Conservation (phyloP, 2,797 vertebrate genomes). For the Okamejei kenojei region DNA sequence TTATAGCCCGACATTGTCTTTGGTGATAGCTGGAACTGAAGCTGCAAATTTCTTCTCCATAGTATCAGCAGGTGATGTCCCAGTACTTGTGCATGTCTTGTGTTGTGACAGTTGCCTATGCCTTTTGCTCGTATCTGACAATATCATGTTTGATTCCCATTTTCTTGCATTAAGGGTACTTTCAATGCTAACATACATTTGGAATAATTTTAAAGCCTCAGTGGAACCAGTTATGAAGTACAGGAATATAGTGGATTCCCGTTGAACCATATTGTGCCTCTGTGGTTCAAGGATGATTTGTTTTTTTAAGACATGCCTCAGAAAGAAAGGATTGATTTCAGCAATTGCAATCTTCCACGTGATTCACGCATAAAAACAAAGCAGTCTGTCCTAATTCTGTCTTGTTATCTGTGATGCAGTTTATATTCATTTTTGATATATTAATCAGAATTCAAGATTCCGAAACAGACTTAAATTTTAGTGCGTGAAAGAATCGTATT, state of each 20-base stretch:
- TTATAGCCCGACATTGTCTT: neutral
- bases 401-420: neutral
- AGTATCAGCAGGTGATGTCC: neutral
- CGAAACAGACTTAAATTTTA: neutral
- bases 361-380: neutral
- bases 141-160: neutral
- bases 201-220: neutral
- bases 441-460: neutral
- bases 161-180: neutral
- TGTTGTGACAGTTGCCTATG: neutral
- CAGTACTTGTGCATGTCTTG: neutral
- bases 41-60: neutral
- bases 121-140: no score
- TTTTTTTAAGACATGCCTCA: neutral
- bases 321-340: neutral
- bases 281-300: neutral
- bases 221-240: neutral
- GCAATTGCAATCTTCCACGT: neutral
- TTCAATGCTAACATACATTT: neutral
- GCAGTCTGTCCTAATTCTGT: neutral
- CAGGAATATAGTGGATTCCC: neutral
- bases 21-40: neutral
- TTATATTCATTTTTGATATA: neutral
- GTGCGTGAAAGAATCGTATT: neutral
- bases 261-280: neutral